A percentile compares a stretch with the other conserved stretches of the same genome.
These are phyloP conservation scores for Pteropus alecto DNA, from an alignment of 2,113 vertebrate species.

Conservation along the genomic window DNA sequence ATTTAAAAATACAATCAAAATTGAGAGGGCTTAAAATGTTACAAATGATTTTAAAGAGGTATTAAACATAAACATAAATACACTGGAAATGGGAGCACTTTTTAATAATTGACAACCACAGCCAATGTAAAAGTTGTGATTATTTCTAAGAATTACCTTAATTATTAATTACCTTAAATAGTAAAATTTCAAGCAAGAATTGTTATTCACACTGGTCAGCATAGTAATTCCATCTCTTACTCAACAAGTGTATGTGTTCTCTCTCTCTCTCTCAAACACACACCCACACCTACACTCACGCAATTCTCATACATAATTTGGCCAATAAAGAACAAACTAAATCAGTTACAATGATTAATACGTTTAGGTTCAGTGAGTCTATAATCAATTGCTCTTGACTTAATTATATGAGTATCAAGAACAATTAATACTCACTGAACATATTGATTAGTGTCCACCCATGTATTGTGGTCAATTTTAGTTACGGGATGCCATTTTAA, in stretches of 20 bases:
- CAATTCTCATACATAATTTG: not conserved
- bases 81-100: not conserved
- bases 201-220: not conserved
- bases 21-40: not conserved
- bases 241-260: rapidly evolving
- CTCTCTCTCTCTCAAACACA: not conserved
- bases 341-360: not conserved
- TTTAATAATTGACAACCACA: not conserved
- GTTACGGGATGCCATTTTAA: not conserved
- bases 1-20: slow-evolving; percentile 4
- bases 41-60: not conserved
- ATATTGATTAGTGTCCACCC: not conserved
- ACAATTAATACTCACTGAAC: not conserved
- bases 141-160: not conserved
- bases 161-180: not conserved
- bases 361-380: not conserved
- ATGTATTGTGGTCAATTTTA: not conserved
- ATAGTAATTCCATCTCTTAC: no score
- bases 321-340: no score
- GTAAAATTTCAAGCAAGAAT: not conserved
- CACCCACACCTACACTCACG: not conserved
- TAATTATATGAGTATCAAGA: not conserved
- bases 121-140: not conserved
- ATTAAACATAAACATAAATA: not conserved
- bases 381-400: not conserved